Evolutionary conservation across 2,888 invertebrate genomes (phyloP).

Genomic region (Drosophila quasianomalipes): DNA sequence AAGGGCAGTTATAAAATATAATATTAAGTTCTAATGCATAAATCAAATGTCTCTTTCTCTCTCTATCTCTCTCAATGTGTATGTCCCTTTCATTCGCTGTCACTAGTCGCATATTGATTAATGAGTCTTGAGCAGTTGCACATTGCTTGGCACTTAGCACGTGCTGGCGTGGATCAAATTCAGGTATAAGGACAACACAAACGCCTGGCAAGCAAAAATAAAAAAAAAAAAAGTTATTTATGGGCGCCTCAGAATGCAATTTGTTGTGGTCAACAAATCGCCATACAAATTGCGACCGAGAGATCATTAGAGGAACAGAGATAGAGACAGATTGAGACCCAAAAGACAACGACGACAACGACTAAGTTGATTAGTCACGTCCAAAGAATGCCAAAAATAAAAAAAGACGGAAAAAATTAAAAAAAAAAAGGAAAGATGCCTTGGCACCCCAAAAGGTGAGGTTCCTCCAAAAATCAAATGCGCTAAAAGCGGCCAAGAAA

Average conservation of each 20-base stretch:
- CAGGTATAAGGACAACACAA: conserved; percentile 64
- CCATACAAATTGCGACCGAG: conserved; percentile 66
- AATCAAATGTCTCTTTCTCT: conserved; percentile 49
- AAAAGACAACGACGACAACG: conserved; percentile 18
- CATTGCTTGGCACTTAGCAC: conserved; percentile 76
- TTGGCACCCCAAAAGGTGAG: conserved; percentile 65
- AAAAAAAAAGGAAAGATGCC: conserved; percentile 20
- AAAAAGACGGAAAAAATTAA: conserved; percentile 3
- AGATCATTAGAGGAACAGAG: conserved; percentile 68
- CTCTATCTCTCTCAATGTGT: not conserved
- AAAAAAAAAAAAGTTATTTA: conserved; percentile 67
- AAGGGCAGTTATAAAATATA: conserved; percentile 31
- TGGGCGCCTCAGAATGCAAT: conserved; percentile 71
- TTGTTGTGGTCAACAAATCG: conserved; percentile 81
- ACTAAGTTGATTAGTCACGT: conserved; percentile 76
- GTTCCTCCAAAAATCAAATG: conserved; percentile 58
- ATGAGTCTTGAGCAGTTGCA: conserved; percentile 61
- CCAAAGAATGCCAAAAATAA: conserved; percentile 63
- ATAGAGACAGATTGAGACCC: conserved; percentile 3
- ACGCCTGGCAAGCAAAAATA: conserved; percentile 17
- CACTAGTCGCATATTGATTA: conserved; percentile 64
- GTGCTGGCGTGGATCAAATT: conserved; percentile 57
- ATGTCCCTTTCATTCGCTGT: not conserved
- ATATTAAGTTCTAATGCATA: conserved; percentile 74
- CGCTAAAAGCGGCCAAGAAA: conserved; percentile 72